Percentiles rank a stretch among this genome's conserved stretches.
These are phyloP conservation scores for Clarias laeviceps DNA, from an alignment of 2,797 vertebrate genomes.

Conservation along the genomic window DNA sequence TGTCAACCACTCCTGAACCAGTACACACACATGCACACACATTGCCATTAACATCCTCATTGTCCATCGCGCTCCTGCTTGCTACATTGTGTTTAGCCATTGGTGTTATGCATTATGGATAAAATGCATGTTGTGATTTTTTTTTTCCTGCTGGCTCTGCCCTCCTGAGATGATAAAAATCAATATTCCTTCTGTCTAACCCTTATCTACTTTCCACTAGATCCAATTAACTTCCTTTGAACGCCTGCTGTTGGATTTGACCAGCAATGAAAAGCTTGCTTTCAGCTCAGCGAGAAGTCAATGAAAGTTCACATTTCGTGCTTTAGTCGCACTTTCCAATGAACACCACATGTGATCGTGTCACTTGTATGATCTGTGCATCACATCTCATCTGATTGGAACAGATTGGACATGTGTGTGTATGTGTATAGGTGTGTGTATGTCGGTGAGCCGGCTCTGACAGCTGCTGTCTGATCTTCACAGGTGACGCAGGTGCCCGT, in stretches of 20 bases:
- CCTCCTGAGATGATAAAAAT: constrained; percentile 45
- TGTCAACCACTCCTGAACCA: constrained; percentile 15
- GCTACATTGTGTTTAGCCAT: not conserved
- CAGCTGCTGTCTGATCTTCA: constrained; percentile 28
- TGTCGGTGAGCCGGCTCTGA: not conserved
- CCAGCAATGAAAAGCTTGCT: constrained; percentile 25
- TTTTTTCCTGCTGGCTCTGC: constrained; percentile 27
- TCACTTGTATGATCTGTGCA: not conserved
- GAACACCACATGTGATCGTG: not conserved
- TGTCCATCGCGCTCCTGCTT: constrained; percentile 2
- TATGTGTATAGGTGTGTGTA: not conserved
- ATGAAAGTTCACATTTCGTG: constrained; percentile 27
- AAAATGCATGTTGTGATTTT: constrained; percentile 16
- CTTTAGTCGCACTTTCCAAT: constrained; percentile 16
- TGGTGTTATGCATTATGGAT: constrained; percentile 25
- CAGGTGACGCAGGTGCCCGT: constrained; percentile 93
- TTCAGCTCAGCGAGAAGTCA: constrained; percentile 37
- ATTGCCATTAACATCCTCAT: constrained; percentile 6
- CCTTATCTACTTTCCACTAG: constrained; percentile 43
- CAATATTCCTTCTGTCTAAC: constrained; percentile 40
- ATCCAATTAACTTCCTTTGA: constrained; percentile 45
- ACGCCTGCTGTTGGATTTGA: constrained; percentile 22
- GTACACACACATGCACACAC: not conserved
- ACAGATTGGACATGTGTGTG: not conserved
- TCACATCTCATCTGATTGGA: constrained; percentile 2